Percentiles rank a stretch among this genome's conserved stretches.
phyloP scores from a whole-genome alignment of 2,888 invertebrate genomes.

The Caenorhabditis sinica region DNA sequence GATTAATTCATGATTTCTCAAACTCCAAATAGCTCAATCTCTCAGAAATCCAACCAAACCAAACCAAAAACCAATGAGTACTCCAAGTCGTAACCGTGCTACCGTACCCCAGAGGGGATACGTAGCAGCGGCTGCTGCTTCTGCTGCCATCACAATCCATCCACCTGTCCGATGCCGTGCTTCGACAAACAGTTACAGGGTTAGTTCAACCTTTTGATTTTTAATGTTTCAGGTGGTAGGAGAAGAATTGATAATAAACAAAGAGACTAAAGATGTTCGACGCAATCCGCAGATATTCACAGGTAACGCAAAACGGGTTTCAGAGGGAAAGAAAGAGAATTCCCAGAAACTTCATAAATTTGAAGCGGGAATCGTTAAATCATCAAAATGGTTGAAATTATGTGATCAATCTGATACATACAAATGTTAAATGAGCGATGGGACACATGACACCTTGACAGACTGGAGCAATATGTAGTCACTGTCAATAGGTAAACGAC shows the following conservation, averaged over 20 bases:
- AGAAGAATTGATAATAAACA: conserved; percentile 28
- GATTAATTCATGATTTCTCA: background rate
- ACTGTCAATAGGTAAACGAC: too few relatives aligned
- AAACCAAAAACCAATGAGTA: conserved; percentile 22
- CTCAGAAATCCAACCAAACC: background rate
- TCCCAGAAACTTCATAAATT: background rate
- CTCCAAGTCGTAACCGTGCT: conserved; percentile 56
- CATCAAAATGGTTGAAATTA: too few relatives aligned
- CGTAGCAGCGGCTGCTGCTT: conserved; percentile 37
- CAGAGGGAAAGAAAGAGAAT: background rate
- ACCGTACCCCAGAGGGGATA: conserved; percentile 58
- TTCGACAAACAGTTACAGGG: conserved; percentile 53
- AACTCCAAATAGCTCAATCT: background rate
- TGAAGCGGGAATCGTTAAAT: background rate
- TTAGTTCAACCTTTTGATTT: conserved; percentile 15
- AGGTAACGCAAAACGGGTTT: conserved; percentile 42
- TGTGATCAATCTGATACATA: too few relatives aligned
- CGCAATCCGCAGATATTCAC: conserved; percentile 67
- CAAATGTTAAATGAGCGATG: too few relatives aligned
- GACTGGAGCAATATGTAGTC: too few relatives aligned
- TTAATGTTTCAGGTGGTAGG: conserved; percentile 13
- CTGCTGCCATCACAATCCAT: conserved; percentile 28
- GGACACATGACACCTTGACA: too few relatives aligned
- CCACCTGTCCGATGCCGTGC: conserved; percentile 53
- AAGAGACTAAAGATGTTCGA: conserved; percentile 59